A percentile compares a stretch with the other conserved stretches of the same genome.
Conservation (phyloP, 37 sponge, comb jelly and placozoan species). For the Oscarella lobularis region DNA sequence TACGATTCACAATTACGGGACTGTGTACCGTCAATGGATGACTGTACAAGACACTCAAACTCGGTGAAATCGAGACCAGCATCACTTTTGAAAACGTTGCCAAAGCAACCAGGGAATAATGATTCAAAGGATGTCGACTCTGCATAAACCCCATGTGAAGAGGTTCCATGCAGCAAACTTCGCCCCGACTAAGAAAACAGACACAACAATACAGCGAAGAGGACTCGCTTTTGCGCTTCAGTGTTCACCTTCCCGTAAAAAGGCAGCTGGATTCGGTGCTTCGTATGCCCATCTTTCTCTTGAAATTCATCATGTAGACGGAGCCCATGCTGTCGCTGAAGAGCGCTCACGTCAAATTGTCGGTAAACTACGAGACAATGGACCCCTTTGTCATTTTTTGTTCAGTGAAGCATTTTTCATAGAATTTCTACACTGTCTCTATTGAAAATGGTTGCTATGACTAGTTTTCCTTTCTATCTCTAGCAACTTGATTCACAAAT, state of each 20-base stretch:
- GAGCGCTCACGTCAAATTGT: neutral
- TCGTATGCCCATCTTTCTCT: slow-evolving; percentile 17
- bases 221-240: neutral
- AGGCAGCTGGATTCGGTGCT: slow-evolving; percentile 45
- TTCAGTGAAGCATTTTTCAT: too few species aligned
- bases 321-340: neutral
- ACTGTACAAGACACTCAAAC: slow-evolving; percentile 18
- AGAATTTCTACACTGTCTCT: too few species aligned
- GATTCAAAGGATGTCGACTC: slow-evolving; percentile 13
- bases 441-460: too few species aligned
- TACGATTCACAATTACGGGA: neutral
- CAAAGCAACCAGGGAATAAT: slow-evolving; percentile 14
- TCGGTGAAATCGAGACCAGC: slow-evolving; percentile 20
- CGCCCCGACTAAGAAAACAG: slow-evolving; percentile 53
- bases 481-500: too few species aligned
- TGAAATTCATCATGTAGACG: neutral
- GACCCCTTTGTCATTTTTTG: too few species aligned
- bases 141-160: slow-evolving; percentile 28
- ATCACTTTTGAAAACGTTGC: slow-evolving; percentile 18
- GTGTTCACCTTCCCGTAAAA: slow-evolving; percentile 61
- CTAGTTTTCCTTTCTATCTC: too few species aligned
- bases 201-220: neutral
- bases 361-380: neutral
- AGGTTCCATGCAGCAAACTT: slow-evolving; percentile 61
- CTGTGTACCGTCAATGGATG: slow-evolving; percentile 19